Conservation (phyloP, 2,888 invertebrate genomes). For the Phania funesta region DNA sequence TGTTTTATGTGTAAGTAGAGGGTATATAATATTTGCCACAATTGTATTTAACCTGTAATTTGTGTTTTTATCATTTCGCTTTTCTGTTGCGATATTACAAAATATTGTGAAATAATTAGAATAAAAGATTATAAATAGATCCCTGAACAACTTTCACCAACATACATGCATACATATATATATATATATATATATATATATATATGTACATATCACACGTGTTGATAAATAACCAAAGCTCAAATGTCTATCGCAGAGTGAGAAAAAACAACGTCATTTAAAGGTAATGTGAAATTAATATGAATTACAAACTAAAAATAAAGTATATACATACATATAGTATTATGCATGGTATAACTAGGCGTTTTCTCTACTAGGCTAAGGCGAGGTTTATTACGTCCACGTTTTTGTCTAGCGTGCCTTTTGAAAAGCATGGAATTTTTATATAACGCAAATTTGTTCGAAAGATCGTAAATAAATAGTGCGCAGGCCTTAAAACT, state of each 20-base stretch:
- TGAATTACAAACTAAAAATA: background rate
- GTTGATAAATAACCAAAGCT: slow-evolving; percentile 29
- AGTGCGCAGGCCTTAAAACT: slow-evolving; percentile 28
- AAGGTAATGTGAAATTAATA: background rate
- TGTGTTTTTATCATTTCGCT: background rate
- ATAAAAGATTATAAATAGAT: background rate
- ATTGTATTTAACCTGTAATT: slow-evolving; percentile 4
- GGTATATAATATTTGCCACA: background rate
- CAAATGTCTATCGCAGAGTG: slow-evolving; percentile 17
- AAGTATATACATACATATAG: background rate
- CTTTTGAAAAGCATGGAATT: background rate
- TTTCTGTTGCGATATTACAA: slow-evolving; percentile 29
- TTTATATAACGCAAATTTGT: background rate
- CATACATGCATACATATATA: background rate
- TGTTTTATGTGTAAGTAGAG: too few relatives aligned
- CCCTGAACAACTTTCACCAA: background rate
- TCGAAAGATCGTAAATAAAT: background rate
- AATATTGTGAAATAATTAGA: slow-evolving; percentile 60
- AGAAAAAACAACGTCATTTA: slow-evolving; percentile 35
- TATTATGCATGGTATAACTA: slow-evolving; percentile 29
- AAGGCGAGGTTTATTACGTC: slow-evolving; percentile 24
- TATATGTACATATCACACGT: background rate
- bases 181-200: background rate
- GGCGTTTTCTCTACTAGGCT: slow-evolving; percentile 50
- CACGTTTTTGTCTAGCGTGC: background rate